A percentile compares a stretch with the other conserved stretches of the same genome.
These are phyloP conservation scores for Orthonyx spaldingii DNA, from an alignment of 2,113 vertebrate species.

Conservation along the genomic window DNA sequence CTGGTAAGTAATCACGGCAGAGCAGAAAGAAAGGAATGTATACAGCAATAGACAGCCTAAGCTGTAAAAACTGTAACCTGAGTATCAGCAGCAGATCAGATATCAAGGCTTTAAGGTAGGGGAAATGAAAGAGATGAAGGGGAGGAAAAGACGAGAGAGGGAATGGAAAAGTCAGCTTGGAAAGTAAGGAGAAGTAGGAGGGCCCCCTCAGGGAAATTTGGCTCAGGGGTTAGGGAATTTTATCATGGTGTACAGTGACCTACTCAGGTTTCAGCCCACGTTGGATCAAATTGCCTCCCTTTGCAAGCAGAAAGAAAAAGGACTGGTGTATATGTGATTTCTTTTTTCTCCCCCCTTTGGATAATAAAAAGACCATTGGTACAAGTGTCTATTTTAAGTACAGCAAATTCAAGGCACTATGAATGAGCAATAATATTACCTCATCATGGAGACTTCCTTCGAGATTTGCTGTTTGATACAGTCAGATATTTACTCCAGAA, in stretches of 20 bases:
- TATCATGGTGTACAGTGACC: constrained; percentile 98
- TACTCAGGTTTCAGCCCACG: constrained; percentile 91
- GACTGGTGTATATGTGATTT: constrained; percentile 75
- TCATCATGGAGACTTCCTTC: constrained; percentile 63
- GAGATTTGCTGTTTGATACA: constrained; percentile 57
- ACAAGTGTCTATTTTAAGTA: constrained; percentile 77
- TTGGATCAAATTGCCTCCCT: constrained; percentile 86
- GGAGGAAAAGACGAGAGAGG: constrained; percentile 74
- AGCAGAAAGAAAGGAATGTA: constrained; percentile 98
- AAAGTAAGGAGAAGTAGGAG: constrained; percentile 83
- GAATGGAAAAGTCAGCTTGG: constrained; percentile 90
- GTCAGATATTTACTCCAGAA: constrained; percentile 50
- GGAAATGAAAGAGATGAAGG: constrained; percentile 90
- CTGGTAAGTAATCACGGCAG: constrained; percentile 91
- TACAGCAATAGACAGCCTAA: constrained; percentile 93
- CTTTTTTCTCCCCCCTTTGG: constrained; percentile 44
- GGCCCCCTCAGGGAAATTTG: constrained; percentile 92
- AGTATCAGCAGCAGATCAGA: constrained; percentile 86
- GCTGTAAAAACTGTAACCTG: constrained; percentile 99
- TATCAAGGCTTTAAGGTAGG: constrained; percentile 98
- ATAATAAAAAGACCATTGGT: constrained; percentile 79
- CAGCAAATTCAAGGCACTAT: constrained; percentile 66
- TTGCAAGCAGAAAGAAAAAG: constrained; percentile 84
- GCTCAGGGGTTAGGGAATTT: constrained; percentile 96
- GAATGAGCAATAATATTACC: constrained; percentile 69